Evolutionary conservation across 2,113 vertebrate species (phyloP).

Genomic region (Indicator maculatus): DNA sequence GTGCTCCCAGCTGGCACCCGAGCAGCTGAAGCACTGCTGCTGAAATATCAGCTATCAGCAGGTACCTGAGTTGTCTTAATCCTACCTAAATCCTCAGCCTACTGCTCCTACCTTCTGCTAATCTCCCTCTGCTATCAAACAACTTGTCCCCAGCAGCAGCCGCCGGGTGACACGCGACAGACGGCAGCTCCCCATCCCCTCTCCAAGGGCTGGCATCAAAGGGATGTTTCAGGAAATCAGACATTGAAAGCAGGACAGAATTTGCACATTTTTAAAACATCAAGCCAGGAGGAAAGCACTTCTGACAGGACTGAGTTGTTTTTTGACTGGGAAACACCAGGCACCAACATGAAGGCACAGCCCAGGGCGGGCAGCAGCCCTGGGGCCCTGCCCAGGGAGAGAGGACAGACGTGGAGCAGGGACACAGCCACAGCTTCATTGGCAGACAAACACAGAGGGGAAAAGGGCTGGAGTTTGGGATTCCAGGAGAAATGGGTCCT

Average conservation of each 20-base stretch:
- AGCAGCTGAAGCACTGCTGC: neutral
- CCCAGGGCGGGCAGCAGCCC: neutral
- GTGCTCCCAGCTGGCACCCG: neutral
- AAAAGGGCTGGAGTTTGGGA: fast-evolving
- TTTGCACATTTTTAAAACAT: neutral
- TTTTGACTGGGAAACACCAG: neutral
- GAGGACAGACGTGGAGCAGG: neutral
- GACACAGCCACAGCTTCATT: neutral
- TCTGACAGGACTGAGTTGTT: neutral
- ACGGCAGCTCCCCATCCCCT: neutral
- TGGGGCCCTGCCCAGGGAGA: neutral
- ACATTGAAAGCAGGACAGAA: neutral
- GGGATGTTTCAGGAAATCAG: neutral
- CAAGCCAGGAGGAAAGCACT: neutral
- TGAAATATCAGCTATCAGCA: slow-evolving; percentile 58
- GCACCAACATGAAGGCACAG: fast-evolving
- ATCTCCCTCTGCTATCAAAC: slow-evolving; percentile 35
- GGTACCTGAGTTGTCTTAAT: slow-evolving; percentile 52
- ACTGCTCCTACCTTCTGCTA: neutral
- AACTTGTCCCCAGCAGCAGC: neutral
- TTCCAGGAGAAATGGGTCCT: neutral
- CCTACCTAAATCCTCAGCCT: slow-evolving; percentile 50
- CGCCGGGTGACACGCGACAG: neutral
- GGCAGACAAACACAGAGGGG: neutral
- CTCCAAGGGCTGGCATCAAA: neutral